These are phyloP conservation scores for Poecilia wingei DNA, from an alignment of 2,797 vertebrate species.

Conservation along the genomic window DNA sequence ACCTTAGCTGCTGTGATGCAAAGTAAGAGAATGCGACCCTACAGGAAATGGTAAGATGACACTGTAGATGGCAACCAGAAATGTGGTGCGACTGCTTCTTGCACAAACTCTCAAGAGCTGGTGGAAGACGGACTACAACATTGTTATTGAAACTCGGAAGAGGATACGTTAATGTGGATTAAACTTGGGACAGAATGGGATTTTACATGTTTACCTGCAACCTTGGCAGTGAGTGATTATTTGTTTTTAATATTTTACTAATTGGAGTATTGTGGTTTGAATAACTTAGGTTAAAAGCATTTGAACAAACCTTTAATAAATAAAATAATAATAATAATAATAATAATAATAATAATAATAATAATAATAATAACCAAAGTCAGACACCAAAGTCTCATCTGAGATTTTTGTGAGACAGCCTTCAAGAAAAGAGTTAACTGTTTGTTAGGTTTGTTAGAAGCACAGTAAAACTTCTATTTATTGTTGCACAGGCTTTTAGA, in stretches of 20 bases:
- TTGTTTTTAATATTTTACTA: not conserved
- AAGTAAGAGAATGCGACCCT: constrained; percentile 59
- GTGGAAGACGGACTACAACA: not conserved
- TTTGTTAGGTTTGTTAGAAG: not conserved
- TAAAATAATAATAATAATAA: not conserved
- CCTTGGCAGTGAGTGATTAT: constrained; percentile 23
- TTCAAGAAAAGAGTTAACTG: not conserved
- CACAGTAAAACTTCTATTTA: not conserved
- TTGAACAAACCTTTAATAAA: not conserved
- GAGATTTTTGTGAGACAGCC: not conserved
- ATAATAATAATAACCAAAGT: not conserved
- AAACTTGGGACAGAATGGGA: not conserved
- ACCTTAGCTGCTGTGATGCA: not conserved
- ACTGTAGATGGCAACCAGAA: constrained; percentile 17
- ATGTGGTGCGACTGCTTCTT: constrained; percentile 18
- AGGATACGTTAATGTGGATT: not conserved
- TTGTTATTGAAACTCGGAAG: not conserved
- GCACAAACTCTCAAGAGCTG: not conserved
- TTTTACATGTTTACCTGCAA: constrained; percentile 1
- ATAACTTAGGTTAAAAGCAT: not conserved
- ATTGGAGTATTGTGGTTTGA: not conserved
- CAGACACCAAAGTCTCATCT: not conserved
- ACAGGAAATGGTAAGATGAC: constrained; percentile 52
- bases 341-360: not conserved
- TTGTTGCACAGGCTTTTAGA: not conserved